Conservation (phyloP, 2,888 invertebrate genomes). For the Rotaria sp. region DNA sequence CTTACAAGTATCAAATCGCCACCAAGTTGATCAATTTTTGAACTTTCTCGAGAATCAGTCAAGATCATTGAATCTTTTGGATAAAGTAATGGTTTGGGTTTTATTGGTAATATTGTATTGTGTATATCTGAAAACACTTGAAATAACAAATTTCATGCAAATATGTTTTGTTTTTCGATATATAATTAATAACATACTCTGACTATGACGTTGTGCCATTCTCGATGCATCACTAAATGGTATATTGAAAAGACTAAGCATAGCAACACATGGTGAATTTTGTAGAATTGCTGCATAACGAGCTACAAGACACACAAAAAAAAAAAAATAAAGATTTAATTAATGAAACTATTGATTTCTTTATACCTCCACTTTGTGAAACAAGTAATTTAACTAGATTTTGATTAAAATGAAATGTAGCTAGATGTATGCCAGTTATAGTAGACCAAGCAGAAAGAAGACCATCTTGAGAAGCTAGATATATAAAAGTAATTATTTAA, state of each 20-base stretch:
- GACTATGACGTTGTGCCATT: background rate
- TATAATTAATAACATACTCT: background rate
- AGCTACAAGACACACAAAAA: background rate
- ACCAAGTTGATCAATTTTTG: background rate
- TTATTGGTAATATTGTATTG: slow-evolving; percentile 28
- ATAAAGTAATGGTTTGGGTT: slow-evolving; percentile 36
- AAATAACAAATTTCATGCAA: background rate
- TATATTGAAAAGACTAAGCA: background rate
- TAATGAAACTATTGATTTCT: background rate
- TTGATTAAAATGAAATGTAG: slow-evolving; percentile 16
- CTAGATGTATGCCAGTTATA: background rate
- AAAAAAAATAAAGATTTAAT: background rate
- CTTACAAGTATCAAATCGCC: background rate
- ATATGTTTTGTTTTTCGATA: background rate
- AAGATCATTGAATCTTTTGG: slow-evolving; percentile 27
- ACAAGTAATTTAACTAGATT: background rate
- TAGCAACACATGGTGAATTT: background rate
- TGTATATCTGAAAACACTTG: background rate
- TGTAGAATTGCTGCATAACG: background rate
- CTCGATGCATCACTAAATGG: background rate
- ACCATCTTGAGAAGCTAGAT: slow-evolving; percentile 49
- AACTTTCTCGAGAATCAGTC: background rate
- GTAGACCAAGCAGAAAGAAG: slow-evolving; percentile 54
- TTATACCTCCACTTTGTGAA: background rate
- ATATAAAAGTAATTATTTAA: background rate